Evolutionary conservation across 2,113 vertebrate genomes (phyloP).

Genomic region (Picathartes gymnocephalus): DNA sequence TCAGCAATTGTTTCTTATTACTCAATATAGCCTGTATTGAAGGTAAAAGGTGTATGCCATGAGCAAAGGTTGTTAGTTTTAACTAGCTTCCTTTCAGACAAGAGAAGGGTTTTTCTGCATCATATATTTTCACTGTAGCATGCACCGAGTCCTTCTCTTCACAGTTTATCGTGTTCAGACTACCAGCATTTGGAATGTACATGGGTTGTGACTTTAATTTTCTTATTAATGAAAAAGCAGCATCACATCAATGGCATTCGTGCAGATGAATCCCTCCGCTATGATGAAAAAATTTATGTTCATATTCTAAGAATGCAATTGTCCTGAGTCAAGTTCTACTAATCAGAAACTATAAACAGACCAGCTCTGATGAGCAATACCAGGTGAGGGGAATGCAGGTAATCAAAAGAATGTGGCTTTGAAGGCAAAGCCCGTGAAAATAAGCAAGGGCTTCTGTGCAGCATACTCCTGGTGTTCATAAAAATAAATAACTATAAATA

Average conservation of each 20-base stretch:
- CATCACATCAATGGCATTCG: neutral
- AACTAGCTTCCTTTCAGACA: neutral
- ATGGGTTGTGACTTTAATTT: conserved; percentile 7
- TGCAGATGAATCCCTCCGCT: neutral
- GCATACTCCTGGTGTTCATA: neutral
- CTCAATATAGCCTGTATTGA: neutral
- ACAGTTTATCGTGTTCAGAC: neutral
- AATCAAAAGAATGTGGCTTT: neutral
- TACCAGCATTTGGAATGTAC: neutral
- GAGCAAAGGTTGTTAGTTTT: neutral
- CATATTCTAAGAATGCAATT: neutral
- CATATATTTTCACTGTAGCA: neutral
- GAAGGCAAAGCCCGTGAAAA: neutral
- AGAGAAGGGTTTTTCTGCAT: neutral
- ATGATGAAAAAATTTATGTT: neutral
- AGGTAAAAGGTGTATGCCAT: neutral
- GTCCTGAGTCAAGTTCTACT: conserved; percentile 2
- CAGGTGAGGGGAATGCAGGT: neutral
- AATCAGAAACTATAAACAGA: conserved; percentile 22
- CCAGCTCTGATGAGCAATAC: neutral
- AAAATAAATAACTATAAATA: neutral
- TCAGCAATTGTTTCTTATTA: neutral
- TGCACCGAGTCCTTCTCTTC: neutral
- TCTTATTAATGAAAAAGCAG: conserved; percentile 3
- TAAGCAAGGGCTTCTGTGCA: neutral